Conservation (phyloP, 2,888 invertebrate genomes). For the Clivina fossor region DNA sequence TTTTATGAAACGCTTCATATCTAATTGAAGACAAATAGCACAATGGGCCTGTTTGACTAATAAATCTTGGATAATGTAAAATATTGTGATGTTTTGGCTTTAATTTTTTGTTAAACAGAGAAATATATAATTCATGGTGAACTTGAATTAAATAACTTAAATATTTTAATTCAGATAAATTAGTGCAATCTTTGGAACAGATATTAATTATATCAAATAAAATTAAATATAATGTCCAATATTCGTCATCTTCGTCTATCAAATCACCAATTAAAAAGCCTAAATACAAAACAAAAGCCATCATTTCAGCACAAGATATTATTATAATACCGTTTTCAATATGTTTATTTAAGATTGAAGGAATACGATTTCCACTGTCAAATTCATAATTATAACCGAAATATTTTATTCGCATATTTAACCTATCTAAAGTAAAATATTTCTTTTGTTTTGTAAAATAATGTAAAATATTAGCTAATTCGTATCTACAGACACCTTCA, state of each 20-base stretch:
- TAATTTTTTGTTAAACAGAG: slow-evolving; percentile 25
- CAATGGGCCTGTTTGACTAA: slow-evolving; percentile 34
- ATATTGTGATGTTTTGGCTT: slow-evolving; percentile 36
- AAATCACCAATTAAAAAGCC: slow-evolving; percentile 27
- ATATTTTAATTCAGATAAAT: neutral
- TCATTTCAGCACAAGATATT: slow-evolving; percentile 31
- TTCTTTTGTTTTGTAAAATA: slow-evolving; percentile 10
- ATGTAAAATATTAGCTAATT: slow-evolving; percentile 22
- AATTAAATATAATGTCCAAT: slow-evolving; percentile 22
- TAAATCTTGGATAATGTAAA: slow-evolving; percentile 30
- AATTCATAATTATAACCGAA: slow-evolving; percentile 21
- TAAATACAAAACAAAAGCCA: slow-evolving; percentile 29
- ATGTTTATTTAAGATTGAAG: slow-evolving; percentile 5
- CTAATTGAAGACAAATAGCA: slow-evolving; percentile 31
- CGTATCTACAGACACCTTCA: slow-evolving; percentile 28
- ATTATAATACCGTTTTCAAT: slow-evolving; percentile 18
- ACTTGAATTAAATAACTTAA: slow-evolving; percentile 25
- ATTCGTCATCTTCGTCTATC: slow-evolving; percentile 15
- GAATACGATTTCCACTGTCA: slow-evolving; percentile 29
- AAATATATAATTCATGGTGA: slow-evolving; percentile 30
- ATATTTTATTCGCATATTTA: slow-evolving; percentile 30
- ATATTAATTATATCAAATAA: slow-evolving; percentile 16
- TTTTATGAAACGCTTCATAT: slow-evolving; percentile 35
- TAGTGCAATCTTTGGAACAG: slow-evolving; percentile 10
- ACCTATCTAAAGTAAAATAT: slow-evolving; percentile 14